phyloP scores from a whole-genome alignment of 2,888 invertebrate species.

The Mythimna ferrago region DNA sequence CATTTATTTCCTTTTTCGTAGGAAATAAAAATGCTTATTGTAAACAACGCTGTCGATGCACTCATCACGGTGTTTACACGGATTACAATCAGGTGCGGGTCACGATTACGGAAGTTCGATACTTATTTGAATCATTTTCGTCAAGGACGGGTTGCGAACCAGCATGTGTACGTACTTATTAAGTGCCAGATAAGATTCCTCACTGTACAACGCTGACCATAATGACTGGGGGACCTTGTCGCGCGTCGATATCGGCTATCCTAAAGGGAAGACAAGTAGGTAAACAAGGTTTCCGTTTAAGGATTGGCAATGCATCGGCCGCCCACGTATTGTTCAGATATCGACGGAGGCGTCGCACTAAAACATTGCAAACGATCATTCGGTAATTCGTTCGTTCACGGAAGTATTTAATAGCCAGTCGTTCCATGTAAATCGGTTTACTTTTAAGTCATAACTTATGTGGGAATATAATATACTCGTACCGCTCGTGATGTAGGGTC shows the following conservation, averaged over 20 bases:
- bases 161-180: slow-evolving; percentile 72
- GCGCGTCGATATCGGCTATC: slow-evolving; percentile 79
- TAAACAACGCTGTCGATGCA: slow-evolving; percentile 70
- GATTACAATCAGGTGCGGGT: slow-evolving; percentile 72
- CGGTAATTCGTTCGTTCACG: slow-evolving; percentile 83
- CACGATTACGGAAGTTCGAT: slow-evolving; percentile 83
- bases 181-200: slow-evolving; percentile 77
- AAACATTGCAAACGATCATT: slow-evolving; percentile 84
- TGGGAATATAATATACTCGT: slow-evolving; percentile 59
- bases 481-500: slow-evolving; percentile 23
- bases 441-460: slow-evolving; percentile 68
- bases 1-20: slow-evolving; percentile 83
- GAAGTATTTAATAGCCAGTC: slow-evolving; percentile 82
- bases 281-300: slow-evolving; percentile 85
- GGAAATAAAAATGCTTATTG: slow-evolving; percentile 70
- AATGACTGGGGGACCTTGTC: slow-evolving; percentile 80
- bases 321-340: slow-evolving; percentile 84
- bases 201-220: slow-evolving; percentile 74
- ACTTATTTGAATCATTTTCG: slow-evolving; percentile 77
- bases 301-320: slow-evolving; percentile 87
- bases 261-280: slow-evolving; percentile 87
- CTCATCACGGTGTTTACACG: slow-evolving; percentile 73
- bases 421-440: slow-evolving; percentile 75
- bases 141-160: slow-evolving; percentile 74
- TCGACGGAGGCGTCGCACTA: slow-evolving; percentile 84